Conservation (phyloP, 2,113 vertebrate genomes). For the Onychorhynchus coronatus region DNA sequence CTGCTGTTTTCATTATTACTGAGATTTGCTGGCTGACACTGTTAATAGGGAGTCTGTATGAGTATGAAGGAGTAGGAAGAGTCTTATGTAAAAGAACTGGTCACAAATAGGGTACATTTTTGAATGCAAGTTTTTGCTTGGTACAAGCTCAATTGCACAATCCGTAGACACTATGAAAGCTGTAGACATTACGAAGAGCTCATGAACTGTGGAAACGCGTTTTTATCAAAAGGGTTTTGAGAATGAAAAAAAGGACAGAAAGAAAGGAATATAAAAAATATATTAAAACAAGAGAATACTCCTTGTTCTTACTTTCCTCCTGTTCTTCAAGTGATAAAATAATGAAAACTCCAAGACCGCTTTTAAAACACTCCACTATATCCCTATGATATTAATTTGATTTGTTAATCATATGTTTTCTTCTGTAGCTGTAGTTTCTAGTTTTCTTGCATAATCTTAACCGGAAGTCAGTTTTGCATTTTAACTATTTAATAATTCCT, state of each 20-base stretch:
- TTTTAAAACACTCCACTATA: not conserved
- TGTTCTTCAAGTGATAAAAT: not conserved
- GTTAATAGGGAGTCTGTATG: not conserved
- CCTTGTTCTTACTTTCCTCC: not conserved
- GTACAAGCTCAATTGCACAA: not conserved
- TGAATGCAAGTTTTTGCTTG: not conserved
- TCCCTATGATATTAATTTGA: not conserved
- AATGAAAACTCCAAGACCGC: not conserved
- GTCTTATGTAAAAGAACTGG: not conserved
- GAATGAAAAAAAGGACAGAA: not conserved
- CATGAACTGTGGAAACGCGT: not conserved
- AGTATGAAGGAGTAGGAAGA: not conserved
- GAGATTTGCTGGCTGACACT: not conserved
- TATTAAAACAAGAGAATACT: not conserved
- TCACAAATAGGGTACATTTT: not conserved
- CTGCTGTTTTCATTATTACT: not conserved
- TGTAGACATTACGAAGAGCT: not conserved
- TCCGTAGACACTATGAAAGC: not conserved
- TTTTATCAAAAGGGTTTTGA: not conserved
- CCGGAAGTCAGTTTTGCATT: not conserved
- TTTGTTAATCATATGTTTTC: not conserved
- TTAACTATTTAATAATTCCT: not conserved
- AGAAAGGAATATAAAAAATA: not conserved
- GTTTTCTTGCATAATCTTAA: not conserved
- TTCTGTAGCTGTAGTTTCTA: not conserved